A percentile compares a stretch with the other conserved stretches of the same genome.
Evolutionary conservation across 2,113 vertebrate genomes (phyloP).

Genomic region (Cephalopterus ornatus): DNA sequence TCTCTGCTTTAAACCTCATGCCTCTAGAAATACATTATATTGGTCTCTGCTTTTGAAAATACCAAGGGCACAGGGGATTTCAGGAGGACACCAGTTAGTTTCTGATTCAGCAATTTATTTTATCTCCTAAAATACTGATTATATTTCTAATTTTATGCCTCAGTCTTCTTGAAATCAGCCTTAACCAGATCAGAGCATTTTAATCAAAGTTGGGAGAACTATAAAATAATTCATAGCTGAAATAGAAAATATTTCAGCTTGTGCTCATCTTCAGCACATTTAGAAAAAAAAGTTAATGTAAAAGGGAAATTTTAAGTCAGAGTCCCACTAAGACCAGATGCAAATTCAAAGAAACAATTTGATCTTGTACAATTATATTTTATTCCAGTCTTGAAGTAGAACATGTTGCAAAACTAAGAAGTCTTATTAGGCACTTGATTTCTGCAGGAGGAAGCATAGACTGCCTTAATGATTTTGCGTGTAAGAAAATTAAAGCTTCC

Average conservation of each 20-base stretch:
- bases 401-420: neutral
- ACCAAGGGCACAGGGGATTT: neutral
- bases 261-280: neutral
- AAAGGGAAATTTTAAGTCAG: neutral
- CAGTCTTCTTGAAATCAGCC: neutral
- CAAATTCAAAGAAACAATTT: neutral
- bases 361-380: neutral
- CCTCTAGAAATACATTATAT: neutral
- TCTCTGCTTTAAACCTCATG: neutral
- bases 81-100: neutral
- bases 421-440: neutral
- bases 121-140: neutral
- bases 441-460: neutral
- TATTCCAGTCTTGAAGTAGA: neutral
- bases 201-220: neutral
- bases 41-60: neutral
- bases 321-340: neutral
- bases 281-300: neutral
- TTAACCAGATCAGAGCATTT: neutral
- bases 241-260: neutral
- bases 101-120: constrained; percentile 11
- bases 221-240: neutral
- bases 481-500: neutral
- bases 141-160: neutral
- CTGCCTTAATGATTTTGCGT: neutral